Evolutionary conservation across 2,797 vertebrate genomes (phyloP), one percentile per base, ranked within the genome.

Genomic region (Acanthiza pusilla): DNA sequence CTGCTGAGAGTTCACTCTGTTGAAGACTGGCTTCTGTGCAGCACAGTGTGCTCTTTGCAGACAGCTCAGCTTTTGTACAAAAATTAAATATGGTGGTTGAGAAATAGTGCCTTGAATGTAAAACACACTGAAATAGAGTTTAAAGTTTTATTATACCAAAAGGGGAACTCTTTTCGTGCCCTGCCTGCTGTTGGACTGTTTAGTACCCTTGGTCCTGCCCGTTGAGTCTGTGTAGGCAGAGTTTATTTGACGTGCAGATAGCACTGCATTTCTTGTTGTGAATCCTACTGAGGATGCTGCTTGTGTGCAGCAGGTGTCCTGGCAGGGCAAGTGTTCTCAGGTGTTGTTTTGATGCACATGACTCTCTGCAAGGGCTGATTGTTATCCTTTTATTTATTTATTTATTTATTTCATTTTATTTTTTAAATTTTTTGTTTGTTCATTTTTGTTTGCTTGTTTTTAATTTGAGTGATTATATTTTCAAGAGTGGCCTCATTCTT

Each of bases 171-270:
- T 26, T 50, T 62, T 32, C 9, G 13, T 65, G 18, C 13, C 30
- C 13, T 34, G 38, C 21, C 23, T 58, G 9, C 26, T 86, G 4
- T 25, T 26, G 51, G 30, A 54, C 20, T 29, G 20, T 27, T 18
- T 34, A 65, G 6, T 57, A 23, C 21, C 45, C 61, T 65, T 55
- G 22, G 12, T 76, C 47, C 30, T 67, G 58, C 10, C 42, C 30
- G 17, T n/a, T 1, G 0, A 34, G 19, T 22, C 6, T 71, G 30
- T 63, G 61, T 25, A 11, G 20, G 43, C 34, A 36, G 61, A 63
- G 38, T 58, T 38, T 38, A 29, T 34, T 19, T 53, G 55, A 45
- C 0, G 0, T 32, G 22, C 12, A 81, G 48, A 38, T n/a, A 60
- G 10, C 4, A 4, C 13, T 40, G 22, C 11, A 65, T 68, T 61